phyloP scores from a whole-genome alignment of 2,888 invertebrate genomes.

The Hoplodrina ambigua region DNA sequence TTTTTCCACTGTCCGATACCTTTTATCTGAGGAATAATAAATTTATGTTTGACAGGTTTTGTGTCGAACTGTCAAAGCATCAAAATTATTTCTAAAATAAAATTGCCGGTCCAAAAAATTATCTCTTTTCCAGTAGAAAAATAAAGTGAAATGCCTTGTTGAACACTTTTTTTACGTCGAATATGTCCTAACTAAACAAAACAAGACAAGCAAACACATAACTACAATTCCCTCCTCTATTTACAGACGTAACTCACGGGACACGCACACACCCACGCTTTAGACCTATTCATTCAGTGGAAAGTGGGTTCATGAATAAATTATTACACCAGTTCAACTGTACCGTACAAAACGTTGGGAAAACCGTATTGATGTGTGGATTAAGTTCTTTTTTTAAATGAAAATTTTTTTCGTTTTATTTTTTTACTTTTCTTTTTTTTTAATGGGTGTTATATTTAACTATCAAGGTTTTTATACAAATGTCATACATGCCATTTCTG shows the following conservation, averaged over 20 bases:
- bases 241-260: constrained; percentile 60
- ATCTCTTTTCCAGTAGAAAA: neutral
- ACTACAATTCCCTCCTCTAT: constrained; percentile 56
- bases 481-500: no score
- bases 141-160: no score
- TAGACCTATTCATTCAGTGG: constrained; percentile 75
- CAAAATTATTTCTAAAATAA: no score
- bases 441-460: neutral
- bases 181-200: constrained; percentile 23
- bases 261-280: constrained; percentile 63
- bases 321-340: constrained; percentile 73
- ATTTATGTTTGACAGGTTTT: neutral
- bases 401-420: constrained; percentile 3
- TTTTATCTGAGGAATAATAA: no score
- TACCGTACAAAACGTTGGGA: constrained; percentile 63
- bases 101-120: neutral
- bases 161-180: neutral
- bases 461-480: constrained; percentile 2
- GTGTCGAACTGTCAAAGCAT: neutral
- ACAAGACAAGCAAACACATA: constrained; percentile 20
- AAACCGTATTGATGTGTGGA: constrained; percentile 59
- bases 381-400: constrained; percentile 58
- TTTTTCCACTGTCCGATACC: no score
- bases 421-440: constrained; percentile 2
- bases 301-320: constrained; percentile 80